Percentiles rank a stretch among this genome's conserved stretches.
These are phyloP conservation scores for Myotis lucifugus DNA, from an alignment of 2,113 vertebrate genomes.

Conservation along the genomic window DNA sequence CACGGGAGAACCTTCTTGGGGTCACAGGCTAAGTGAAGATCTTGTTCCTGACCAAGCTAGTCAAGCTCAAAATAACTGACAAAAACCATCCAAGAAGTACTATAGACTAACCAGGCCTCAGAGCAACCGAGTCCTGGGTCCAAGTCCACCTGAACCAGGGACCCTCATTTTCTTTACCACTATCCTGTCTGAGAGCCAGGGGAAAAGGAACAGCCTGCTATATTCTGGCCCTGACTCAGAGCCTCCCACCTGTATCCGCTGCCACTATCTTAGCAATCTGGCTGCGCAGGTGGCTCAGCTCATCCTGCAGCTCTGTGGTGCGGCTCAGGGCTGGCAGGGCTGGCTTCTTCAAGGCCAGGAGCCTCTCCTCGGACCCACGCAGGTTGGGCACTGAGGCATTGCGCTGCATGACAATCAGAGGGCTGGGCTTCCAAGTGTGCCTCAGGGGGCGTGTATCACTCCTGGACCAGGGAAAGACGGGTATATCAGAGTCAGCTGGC, in stretches of 20 bases:
- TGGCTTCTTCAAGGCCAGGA: constrained; percentile 94
- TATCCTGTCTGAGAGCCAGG: neutral
- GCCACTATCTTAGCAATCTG: constrained; percentile 98
- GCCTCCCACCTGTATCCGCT: constrained; percentile 87
- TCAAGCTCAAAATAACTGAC: constrained; percentile 9
- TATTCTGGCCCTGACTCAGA: neutral
- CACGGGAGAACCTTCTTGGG: neutral
- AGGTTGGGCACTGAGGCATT: constrained; percentile 99
- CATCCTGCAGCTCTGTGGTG: constrained; percentile 95
- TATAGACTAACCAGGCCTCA: neutral
- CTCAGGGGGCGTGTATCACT: constrained; percentile 95
- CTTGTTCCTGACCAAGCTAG: constrained; percentile 49
- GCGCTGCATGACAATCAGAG: constrained; percentile 95
- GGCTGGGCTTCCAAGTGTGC: constrained; percentile 97
- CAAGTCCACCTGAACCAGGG: neutral
- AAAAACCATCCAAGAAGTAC: neutral
- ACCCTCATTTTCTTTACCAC: constrained; percentile 6
- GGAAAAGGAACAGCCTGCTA: neutral
- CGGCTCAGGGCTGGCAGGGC: constrained; percentile 94
- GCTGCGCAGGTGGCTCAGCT: constrained; percentile 94
- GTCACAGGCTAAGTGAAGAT: neutral
- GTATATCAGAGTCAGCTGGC: neutral
- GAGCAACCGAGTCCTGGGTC: neutral
- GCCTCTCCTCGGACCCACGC: constrained; percentile 93
- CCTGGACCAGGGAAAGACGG: constrained; percentile 80